These are phyloP conservation scores for Xylocopa sonorina DNA, from an alignment of 1,140 invertebrate genomes.

Conservation along the genomic window DNA sequence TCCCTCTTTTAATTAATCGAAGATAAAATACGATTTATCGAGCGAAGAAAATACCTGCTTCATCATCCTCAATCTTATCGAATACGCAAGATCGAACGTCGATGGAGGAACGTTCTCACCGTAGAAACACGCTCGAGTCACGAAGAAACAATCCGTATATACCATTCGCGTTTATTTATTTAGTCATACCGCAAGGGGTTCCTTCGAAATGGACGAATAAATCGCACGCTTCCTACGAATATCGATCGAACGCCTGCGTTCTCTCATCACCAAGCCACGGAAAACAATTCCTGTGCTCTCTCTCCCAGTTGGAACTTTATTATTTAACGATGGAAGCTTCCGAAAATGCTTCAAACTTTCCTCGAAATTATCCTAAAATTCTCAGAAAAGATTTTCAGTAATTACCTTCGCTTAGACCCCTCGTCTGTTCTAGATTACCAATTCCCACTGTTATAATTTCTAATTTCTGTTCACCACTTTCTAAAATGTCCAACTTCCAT, in stretches of 20 bases:
- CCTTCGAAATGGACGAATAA: background rate
- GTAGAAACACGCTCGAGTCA: background rate
- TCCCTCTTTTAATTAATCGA: background rate
- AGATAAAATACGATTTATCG: background rate
- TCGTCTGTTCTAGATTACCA: background rate
- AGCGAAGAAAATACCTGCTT: too few relatives aligned
- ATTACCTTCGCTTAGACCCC: background rate
- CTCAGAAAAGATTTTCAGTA: background rate
- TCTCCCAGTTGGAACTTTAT: background rate
- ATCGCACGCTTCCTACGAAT: too few relatives aligned
- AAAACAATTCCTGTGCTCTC: background rate
- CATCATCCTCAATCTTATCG: conserved; percentile 1
- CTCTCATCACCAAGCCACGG: background rate
- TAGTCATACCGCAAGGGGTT: too few relatives aligned
- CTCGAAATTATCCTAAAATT: background rate
- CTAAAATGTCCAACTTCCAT: too few relatives aligned
- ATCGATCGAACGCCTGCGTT: background rate
- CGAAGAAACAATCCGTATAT: background rate
- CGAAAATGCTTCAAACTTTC: background rate
- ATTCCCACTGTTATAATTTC: too few relatives aligned
- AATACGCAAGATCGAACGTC: background rate
- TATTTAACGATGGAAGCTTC: background rate
- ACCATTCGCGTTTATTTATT: background rate
- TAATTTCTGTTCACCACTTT: too few relatives aligned
- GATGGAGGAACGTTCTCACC: background rate